Evolutionary conservation across 2,113 vertebrate species (phyloP).

Genomic region (Proterorhinus semilunaris): DNA sequence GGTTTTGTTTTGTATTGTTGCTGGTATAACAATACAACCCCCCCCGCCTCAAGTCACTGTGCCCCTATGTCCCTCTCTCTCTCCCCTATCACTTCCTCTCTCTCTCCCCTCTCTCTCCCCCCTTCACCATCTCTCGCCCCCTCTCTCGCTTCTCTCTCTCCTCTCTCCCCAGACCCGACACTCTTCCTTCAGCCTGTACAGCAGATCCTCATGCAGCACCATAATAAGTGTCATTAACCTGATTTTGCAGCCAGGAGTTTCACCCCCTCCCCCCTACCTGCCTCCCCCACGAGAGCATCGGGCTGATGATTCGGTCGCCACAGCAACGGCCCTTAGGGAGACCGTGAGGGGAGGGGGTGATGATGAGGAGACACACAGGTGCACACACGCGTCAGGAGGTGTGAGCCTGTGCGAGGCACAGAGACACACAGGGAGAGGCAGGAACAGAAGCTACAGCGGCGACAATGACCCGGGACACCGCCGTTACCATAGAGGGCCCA

Average conservation of each 20-base stretch:
- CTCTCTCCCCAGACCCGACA: not conserved
- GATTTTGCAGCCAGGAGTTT: slow-evolving; percentile 49
- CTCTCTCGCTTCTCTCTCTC: not conserved
- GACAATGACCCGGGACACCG: too few species aligned
- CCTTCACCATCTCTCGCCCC: not conserved
- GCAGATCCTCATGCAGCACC: slow-evolving; percentile 19
- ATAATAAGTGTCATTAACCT: slow-evolving; percentile 50
- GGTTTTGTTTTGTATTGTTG: too few species aligned
- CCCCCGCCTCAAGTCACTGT: too few species aligned
- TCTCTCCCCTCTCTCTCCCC: not conserved
- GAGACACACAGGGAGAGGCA: not conserved
- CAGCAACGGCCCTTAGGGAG: slow-evolving; percentile 68
- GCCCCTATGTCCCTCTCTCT: too few species aligned
- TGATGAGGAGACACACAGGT: slow-evolving; percentile 27
- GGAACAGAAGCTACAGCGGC: not conserved
- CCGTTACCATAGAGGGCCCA: too few species aligned
- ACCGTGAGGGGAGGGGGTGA: slow-evolving; percentile 61
- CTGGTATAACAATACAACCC: too few species aligned
- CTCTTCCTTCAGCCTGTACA: not conserved
- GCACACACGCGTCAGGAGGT: slow-evolving; percentile 12
- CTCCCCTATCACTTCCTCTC: not conserved
- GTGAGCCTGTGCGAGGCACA: slow-evolving; percentile 12
- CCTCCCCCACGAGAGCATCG: slow-evolving; percentile 59
- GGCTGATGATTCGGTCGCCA: slow-evolving; percentile 73
- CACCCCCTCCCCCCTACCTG: slow-evolving; percentile 35